Conservation (phyloP, 2,113 vertebrate genomes). For the Gobius niger region DNA sequence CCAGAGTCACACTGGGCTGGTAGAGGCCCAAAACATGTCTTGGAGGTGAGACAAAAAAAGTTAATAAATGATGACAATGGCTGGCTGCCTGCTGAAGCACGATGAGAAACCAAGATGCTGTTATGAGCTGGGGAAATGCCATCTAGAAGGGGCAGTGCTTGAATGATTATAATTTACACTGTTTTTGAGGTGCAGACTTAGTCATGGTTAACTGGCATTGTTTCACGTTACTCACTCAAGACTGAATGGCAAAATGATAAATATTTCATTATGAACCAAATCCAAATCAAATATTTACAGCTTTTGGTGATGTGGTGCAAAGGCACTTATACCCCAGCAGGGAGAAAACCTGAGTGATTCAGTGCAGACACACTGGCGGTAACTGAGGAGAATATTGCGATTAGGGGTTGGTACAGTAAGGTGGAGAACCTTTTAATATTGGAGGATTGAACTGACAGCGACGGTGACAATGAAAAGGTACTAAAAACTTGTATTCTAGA, state of each 20-base stretch:
- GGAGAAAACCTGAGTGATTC: neutral
- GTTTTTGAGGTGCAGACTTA: too few species aligned
- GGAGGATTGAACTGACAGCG: too few species aligned
- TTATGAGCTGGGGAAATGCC: neutral
- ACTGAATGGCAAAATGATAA: neutral
- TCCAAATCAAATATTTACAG: neutral
- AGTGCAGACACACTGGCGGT: too few species aligned
- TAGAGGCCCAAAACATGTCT: constrained; percentile 1
- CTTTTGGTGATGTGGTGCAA: neutral
- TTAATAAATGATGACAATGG: neutral
- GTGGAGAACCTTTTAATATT: too few species aligned
- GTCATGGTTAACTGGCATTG: too few species aligned
- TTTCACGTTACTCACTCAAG: neutral
- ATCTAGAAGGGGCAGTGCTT: neutral
- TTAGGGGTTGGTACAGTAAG: too few species aligned
- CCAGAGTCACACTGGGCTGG: neutral
- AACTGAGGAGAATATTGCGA: too few species aligned
- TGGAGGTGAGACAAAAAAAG: neutral
- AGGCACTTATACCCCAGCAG: neutral
- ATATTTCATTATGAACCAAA: neutral
- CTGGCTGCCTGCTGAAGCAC: neutral
- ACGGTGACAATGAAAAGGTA: too few species aligned
- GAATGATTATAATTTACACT: too few species aligned
- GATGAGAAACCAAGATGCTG: neutral
- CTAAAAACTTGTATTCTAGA: too few species aligned